Evolutionary conservation across 1,140 invertebrate species (phyloP), one percentile per base, ranked within the genome.

Genomic region (Drosophila oshimai): DNA sequence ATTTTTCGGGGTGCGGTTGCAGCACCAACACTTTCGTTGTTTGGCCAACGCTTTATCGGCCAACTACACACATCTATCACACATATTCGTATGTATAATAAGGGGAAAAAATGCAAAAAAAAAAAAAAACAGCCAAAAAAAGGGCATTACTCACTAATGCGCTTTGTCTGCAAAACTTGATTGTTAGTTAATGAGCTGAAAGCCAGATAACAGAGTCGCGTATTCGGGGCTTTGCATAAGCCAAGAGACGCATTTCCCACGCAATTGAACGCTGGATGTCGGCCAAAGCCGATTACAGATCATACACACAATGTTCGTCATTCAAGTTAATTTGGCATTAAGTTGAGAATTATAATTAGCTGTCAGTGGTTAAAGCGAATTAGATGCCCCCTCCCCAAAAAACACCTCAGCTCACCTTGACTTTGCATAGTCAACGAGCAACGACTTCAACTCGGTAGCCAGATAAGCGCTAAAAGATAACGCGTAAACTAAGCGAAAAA

Each of bases 1-100:
- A 53, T 45, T 75, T 49, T 62, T 51, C 20, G 26, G 61, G 79
- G 79, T 61, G 79, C 78, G 80, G 74, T 73, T 60, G 62, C 26
- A 53, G 26, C 58, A 60, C 57, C 22, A 78, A 86, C 80, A 86
- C 79, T 84, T 84, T 84, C 80, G 58, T 84, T 86, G 74, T 84
- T 74, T 55, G 39, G 47, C 60, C 45, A 58, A 22, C 54, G 67
- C 47, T 71, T 76, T 79, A 79, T 79, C 76, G 64, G 55, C 39
- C 28, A 65, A 57, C 50, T 37, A 74, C 29, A 61, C 34, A 18
- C 20, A 60, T 17, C 51, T 29, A 64, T 47, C 33, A 34, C 31
- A 17, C 29, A 67, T 33, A 53, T 33, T 15, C 20, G 31, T 26
- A 29, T 58, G 18, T 57, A 53, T 42, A 26, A 54, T 72, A 42